A percentile compares a stretch with the other conserved stretches of the same genome.
Conservation (phyloP, 2,888 invertebrate species). For the Campoplex capitator region DNA sequence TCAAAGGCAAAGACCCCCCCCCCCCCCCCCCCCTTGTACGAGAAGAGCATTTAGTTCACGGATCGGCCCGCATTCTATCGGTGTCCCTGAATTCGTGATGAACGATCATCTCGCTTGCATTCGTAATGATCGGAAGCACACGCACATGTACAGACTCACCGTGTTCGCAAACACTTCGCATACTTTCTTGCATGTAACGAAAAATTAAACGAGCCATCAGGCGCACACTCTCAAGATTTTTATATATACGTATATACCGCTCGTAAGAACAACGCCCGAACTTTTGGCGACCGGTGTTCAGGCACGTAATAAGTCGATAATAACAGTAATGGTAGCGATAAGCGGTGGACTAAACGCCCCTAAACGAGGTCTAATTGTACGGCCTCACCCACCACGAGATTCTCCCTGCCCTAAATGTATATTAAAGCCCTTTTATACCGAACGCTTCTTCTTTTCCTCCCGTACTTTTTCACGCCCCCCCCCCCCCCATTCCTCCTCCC, state of each 20-base stretch:
- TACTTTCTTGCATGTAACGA: slow-evolving; percentile 36
- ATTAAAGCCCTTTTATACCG: slow-evolving; percentile 31
- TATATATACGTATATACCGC: not conserved
- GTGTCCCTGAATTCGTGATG: slow-evolving; percentile 64
- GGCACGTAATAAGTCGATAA: slow-evolving; percentile 84
- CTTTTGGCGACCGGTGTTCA: slow-evolving; percentile 72
- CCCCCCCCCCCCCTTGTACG: slow-evolving; percentile 32
- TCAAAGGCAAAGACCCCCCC: slow-evolving; percentile 33
- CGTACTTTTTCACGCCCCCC: slow-evolving; percentile 23
- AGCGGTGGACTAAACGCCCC: slow-evolving; percentile 82
- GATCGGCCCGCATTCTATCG: not conserved
- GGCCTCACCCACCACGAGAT: slow-evolving; percentile 67
- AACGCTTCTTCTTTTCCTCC: slow-evolving; percentile 10
- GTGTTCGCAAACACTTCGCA: slow-evolving; percentile 28
- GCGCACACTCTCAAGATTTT: not conserved
- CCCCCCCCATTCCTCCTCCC: too few species aligned
- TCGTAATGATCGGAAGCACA: slow-evolving; percentile 59
- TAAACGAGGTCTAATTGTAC: slow-evolving; percentile 84
- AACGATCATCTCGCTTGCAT: slow-evolving; percentile 63
- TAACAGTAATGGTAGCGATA: slow-evolving; percentile 83
- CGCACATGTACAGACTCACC: not conserved
- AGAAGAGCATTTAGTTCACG: not conserved
- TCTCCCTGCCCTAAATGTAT: slow-evolving; percentile 44
- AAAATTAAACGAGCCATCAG: slow-evolving; percentile 47
- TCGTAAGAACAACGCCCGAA: slow-evolving; percentile 38